Percentiles rank a stretch among this genome's conserved stretches.
Evolutionary conservation across 2,797 vertebrate species (phyloP).

Genomic region (Corythornis leucogaster): DNA sequence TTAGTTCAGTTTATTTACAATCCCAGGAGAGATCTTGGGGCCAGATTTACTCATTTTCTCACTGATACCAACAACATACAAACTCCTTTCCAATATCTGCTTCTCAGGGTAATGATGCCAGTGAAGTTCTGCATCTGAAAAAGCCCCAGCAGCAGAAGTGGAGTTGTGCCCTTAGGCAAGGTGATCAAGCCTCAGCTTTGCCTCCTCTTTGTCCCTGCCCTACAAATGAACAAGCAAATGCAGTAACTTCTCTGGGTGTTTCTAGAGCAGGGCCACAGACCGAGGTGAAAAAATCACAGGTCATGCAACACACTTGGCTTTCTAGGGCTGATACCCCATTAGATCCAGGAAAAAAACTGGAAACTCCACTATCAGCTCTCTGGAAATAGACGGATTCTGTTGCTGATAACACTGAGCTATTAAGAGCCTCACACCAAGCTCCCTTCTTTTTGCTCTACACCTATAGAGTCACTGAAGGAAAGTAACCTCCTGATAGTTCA

Average conservation of each 20-base stretch:
- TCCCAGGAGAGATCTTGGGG: neutral
- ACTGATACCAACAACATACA: neutral
- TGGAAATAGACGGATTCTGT: neutral
- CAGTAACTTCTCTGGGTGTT: fast-evolving
- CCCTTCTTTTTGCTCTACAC: neutral
- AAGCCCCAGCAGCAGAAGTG: neutral
- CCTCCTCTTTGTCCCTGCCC: no score
- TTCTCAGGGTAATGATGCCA: neutral
- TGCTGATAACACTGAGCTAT: neutral
- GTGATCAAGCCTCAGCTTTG: neutral
- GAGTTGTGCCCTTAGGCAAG: neutral
- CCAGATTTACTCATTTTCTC: neutral
- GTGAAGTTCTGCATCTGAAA: neutral
- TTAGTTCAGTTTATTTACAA: neutral
- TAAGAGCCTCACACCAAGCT: neutral
- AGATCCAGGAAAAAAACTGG: neutral
- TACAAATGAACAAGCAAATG: neutral
- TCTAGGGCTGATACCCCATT: neutral
- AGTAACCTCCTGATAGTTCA: neutral
- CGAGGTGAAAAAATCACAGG: neutral
- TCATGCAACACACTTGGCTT: neutral
- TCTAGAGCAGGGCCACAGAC: neutral
- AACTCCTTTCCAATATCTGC: neutral
- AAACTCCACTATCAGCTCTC: neutral
- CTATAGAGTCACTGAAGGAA: fast-evolving